phyloP scores from a whole-genome alignment of 1,140 invertebrate genomes.

The Marisa cornuarietis region DNA sequence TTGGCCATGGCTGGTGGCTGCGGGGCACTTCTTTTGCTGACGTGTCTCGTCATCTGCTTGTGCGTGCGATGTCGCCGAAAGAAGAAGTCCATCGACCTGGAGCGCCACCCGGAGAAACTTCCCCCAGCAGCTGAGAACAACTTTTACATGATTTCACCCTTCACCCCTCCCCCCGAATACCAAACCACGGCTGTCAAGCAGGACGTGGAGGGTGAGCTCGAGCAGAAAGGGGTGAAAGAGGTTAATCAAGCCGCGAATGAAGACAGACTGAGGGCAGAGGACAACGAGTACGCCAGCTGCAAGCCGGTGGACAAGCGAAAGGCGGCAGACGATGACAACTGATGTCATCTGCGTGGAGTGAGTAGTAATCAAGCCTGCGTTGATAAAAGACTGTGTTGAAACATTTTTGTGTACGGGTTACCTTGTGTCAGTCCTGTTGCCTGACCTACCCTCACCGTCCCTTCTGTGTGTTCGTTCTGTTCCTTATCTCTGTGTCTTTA shows the following conservation, averaged over 20 bases:
- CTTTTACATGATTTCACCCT: conserved; percentile 3
- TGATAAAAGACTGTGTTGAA: too few relatives aligned
- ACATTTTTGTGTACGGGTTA: too few relatives aligned
- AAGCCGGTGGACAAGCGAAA: too few relatives aligned
- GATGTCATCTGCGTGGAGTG: too few relatives aligned
- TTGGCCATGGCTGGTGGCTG: conserved; percentile 21
- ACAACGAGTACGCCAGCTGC: too few relatives aligned
- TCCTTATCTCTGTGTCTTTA: too few relatives aligned
- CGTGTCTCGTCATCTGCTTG: conserved; percentile 7
- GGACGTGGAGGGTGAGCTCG: not conserved
- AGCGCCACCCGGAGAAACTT: conserved; percentile 20
- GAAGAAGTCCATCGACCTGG: conserved; percentile 17
- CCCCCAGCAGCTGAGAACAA: conserved; percentile 4
- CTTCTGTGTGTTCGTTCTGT: too few relatives aligned
- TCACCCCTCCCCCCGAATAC: conserved; percentile 11
- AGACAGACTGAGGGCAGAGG: too few relatives aligned
- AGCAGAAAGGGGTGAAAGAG: not conserved
- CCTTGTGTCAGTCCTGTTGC: too few relatives aligned
- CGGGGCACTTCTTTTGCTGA: conserved; percentile 5
- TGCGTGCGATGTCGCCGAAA: conserved; percentile 16
- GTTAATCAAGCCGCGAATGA: not conserved
- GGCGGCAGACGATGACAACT: too few relatives aligned
- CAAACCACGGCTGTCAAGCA: conserved; percentile 9
- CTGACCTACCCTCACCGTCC: too few relatives aligned
- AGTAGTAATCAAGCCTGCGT: too few relatives aligned